A percentile compares a stretch with the other conserved stretches of the same genome.
Conservation (phyloP, 2,888 invertebrate genomes). For the Brachyptera putata region DNA sequence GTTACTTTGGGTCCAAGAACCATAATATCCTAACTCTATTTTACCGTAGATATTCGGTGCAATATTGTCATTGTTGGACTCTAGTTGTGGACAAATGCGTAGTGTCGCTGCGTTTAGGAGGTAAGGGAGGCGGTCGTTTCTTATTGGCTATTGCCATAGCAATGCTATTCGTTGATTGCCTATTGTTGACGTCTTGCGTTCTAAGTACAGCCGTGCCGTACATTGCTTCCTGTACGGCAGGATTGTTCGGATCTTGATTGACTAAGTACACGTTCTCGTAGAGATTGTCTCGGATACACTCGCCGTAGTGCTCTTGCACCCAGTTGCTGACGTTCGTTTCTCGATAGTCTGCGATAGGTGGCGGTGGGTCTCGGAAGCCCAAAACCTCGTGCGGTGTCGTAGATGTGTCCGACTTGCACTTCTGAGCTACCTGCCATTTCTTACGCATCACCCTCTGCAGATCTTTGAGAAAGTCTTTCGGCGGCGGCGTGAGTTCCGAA, state of each 20-base stretch:
- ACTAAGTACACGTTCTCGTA: constrained; percentile 70
- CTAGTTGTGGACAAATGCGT: constrained; percentile 64
- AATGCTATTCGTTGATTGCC: constrained; percentile 26
- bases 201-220: constrained; percentile 12
- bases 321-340: constrained; percentile 84
- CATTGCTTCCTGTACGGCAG: constrained; percentile 23
- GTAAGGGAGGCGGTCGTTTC: constrained; percentile 81
- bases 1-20: not conserved
- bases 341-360: constrained; percentile 62
- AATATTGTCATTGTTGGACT: constrained; percentile 19
- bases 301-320: constrained; percentile 84
- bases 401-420: constrained; percentile 81
- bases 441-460: constrained; percentile 88
- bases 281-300: constrained; percentile 51
- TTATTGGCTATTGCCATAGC: constrained; percentile 48
- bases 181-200: not conserved
- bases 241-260: constrained; percentile 15
- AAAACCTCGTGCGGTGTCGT: constrained; percentile 58
- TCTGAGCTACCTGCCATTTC: constrained; percentile 78
- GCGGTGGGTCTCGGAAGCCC: constrained; percentile 74
- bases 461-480: constrained; percentile 76
- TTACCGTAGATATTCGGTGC: no score
- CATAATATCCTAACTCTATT: not conserved
- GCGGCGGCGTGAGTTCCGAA: constrained; percentile 54
- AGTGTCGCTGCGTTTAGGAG: constrained; percentile 85